A percentile compares a stretch with the other conserved stretches of the same genome.
Evolutionary conservation across 2,888 invertebrate genomes (phyloP).

Genomic region (Pyrgus malvae): DNA sequence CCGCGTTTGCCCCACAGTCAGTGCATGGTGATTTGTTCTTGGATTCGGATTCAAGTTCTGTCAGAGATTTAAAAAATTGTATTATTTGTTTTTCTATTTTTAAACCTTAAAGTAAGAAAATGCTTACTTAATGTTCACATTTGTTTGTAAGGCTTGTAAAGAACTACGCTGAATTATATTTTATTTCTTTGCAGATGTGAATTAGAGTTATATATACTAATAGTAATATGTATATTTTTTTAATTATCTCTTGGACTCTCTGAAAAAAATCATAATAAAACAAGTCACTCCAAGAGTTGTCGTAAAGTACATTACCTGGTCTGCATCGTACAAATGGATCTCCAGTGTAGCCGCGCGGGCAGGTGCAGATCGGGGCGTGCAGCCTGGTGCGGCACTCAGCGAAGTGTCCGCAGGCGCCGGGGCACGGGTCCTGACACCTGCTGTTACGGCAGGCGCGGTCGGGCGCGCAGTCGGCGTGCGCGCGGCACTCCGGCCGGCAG

Average conservation of each 20-base stretch:
- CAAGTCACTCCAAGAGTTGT: too few species aligned
- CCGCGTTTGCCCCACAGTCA: slow-evolving; percentile 89
- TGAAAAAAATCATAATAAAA: not conserved
- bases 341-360: slow-evolving; percentile 85
- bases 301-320: slow-evolving; percentile 75
- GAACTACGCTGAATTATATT: too few species aligned
- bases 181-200: too few species aligned
- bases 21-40: slow-evolving; percentile 81
- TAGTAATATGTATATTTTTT: too few species aligned
- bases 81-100: not conserved
- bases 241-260: too few species aligned
- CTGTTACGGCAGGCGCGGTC: slow-evolving; percentile 84
- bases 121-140: too few species aligned
- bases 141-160: too few species aligned
- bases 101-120: not conserved
- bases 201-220: too few species aligned
- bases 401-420: slow-evolving; percentile 88
- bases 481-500: slow-evolving; percentile 89
- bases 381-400: slow-evolving; percentile 87
- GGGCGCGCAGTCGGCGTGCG: slow-evolving; percentile 85
- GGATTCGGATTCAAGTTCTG: slow-evolving; percentile 55
- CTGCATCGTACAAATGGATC: slow-evolving; percentile 88
- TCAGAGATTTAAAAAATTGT: slow-evolving; percentile 36
- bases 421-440: slow-evolving; percentile 87
- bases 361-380: slow-evolving; percentile 90